A percentile compares a stretch with the other conserved stretches of the same genome.
phyloP scores from a whole-genome alignment of 2,888 invertebrate species.

The Drosophila siamana region DNA sequence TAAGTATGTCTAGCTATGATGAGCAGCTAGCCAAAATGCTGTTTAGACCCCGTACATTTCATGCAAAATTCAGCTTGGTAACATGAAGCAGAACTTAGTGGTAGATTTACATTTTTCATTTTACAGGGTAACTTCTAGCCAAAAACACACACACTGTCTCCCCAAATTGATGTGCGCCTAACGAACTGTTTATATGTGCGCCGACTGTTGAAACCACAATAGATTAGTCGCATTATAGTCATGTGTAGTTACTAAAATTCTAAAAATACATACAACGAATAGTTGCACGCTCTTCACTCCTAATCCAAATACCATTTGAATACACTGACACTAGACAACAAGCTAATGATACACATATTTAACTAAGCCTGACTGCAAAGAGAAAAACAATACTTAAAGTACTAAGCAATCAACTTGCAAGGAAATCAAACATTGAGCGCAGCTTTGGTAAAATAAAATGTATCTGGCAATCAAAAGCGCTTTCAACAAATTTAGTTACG shows the following conservation, averaged over 20 bases:
- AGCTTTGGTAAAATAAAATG: too few species aligned
- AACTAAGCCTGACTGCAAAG: background rate
- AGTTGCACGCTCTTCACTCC: conserved; percentile 14
- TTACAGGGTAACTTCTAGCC: background rate
- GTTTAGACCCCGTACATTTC: conserved; percentile 16
- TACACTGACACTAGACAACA: background rate
- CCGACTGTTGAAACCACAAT: conserved; percentile 20
- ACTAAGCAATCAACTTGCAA: too few species aligned
- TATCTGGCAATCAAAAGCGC: too few species aligned
- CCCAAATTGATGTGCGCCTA: background rate
- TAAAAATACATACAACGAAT: background rate
- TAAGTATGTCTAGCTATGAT: conserved; percentile 9
- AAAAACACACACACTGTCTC: background rate
- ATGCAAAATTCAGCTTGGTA: background rate
- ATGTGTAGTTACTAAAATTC: conserved; percentile 10
- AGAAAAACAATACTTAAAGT: background rate
- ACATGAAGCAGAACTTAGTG: too few species aligned
- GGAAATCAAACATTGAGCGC: too few species aligned
- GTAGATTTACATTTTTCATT: too few species aligned
- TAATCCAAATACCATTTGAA: background rate
- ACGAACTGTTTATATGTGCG: conserved; percentile 21
- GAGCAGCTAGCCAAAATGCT: conserved; percentile 41
- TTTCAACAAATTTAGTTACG: too few species aligned
- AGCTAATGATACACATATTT: background rate
- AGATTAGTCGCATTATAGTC: conserved; percentile 19